Base-by-base conservation (phyloP, 2,113 vertebrate genomes). In the Amazona vittata region DNA sequence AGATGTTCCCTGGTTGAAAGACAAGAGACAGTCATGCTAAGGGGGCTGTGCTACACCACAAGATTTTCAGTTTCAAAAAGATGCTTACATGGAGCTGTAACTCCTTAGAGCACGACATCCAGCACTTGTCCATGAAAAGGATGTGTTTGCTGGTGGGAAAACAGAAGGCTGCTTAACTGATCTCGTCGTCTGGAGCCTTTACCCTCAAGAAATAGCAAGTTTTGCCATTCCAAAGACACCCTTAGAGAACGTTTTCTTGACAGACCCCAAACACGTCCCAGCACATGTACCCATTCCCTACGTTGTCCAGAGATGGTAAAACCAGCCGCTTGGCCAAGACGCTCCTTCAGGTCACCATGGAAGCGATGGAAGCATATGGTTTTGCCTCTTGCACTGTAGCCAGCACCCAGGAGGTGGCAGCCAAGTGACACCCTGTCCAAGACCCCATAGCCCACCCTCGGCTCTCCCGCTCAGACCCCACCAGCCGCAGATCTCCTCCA, bases 371-470 rank as follows among this genome's bases (percentile, higher is more conserved):
- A 80, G 28, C 0, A 10, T 5, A 10, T 5, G 60, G 37, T 1
- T 84, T 60, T 82, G 60, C 62, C 39, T 89, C 44, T 62, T 89
- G 87, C 69, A 80, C 69, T 37, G 11, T 80, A 76, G 67, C 77
- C 35, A 87, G 64, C 83, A 94, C 91, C 96, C 96, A 89, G 82
- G 41, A 96, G 96, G 79, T 97, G 96, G 97, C 95, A 97, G 91
- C 73, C 92, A 92, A 86, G 90, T 91, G 91, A 94, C 86, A 89
- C 19, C 49, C 43, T 9, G 39, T 52, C 57, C 50, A 25, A 59
- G 63, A 29, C 37, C 53, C n/a, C 16, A 35, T 41, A 47, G 15
- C 74, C 84, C 89, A 49, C 77, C 92, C 74, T 73, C 59, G 6
- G 24, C 64, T 55, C 13, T 67, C 55, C 64, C 44, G 57, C 47